Base-by-base conservation (phyloP, 2,797 vertebrate genomes). In the Ibycter americanus region DNA sequence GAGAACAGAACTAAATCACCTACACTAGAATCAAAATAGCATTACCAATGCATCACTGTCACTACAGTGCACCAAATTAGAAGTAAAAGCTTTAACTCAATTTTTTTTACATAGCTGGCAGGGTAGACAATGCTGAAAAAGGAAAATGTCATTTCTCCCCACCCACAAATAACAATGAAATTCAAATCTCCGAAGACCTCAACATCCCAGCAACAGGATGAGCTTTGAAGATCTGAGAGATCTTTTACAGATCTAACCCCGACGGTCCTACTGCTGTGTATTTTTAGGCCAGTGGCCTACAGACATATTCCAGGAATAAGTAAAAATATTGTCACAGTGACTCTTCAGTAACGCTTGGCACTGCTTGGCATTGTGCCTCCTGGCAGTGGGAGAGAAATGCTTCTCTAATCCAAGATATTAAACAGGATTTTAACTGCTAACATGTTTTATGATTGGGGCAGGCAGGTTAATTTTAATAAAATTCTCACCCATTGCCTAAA, bases 271-370 rank as follows among this genome's bases (percentile, higher is more conserved):
- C n/a, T 82, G 66, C 32, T 3, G 5, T 4, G 26, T 84, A 95
- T 95, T 95, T 96, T 97, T 90, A 96, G 90, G 83, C 36, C 83
- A 83, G 47, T 80, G 77, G 83, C 91, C 70, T 92, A 63, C 0
- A 3, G 96, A 70, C 83, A 83, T 83, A 80, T 73, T 95, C 95
- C 94, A 95, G 78, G 78, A 96, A 87, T 67, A 94, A 76, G 66
- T 47, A 6, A 62, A 93, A 93, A 96, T 72, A 91, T 6, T 96
- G 94, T 77, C 88, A 87, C 3, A 0, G 47, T 66, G 62, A 84
- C 65, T 90, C 78, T 61, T 58, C 8, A 3, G 83, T 65, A 84
- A 88, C 91, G 91, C 70, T 95, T 95, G 91, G 89, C 77, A 78
- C 47, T 47, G 63, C 67, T 73, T 87, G 82, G 91, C 93, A 85